Evolutionary conservation across 2,113 vertebrate genomes (phyloP).

Genomic region (Brachypteracias leptosomus): DNA sequence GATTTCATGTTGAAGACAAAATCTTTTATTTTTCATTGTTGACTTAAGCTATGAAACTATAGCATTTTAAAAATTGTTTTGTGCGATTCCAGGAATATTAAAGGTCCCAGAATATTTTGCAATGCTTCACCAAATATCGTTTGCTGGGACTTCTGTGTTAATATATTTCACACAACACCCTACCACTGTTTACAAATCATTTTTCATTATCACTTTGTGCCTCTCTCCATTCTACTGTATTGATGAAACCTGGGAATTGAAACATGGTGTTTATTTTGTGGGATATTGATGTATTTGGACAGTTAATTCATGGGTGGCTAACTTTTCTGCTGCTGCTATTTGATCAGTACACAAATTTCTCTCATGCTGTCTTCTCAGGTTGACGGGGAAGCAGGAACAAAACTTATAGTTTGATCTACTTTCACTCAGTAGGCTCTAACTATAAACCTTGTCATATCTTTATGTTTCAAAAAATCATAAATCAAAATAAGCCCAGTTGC

Average conservation of each 20-base stretch:
- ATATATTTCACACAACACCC: not conserved
- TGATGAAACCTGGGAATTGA: not conserved
- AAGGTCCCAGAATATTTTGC: not conserved
- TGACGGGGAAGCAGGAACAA: not conserved
- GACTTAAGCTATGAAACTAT: not conserved
- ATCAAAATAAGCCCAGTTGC: not conserved
- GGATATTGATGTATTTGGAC: not conserved
- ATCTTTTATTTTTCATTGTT: not conserved
- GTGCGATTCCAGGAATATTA: not conserved
- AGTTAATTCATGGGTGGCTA: slow-evolving; percentile 36
- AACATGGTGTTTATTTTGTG: slow-evolving; percentile 30
- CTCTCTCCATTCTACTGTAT: not conserved
- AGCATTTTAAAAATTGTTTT: not conserved
- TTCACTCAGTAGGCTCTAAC: not conserved
- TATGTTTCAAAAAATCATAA: not conserved
- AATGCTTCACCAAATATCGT: not conserved
- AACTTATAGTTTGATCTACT: not conserved
- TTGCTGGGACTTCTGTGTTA: not conserved
- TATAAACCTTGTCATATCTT: not conserved
- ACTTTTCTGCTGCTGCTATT: not conserved
- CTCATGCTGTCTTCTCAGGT: not conserved
- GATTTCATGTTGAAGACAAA: not conserved
- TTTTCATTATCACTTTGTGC: not conserved
- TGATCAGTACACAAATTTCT: not conserved
- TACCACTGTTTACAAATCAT: not conserved